Evolutionary conservation across 92 coral and sea anemone genomes (phyloP).

Genomic region (Siderastrea radians): DNA sequence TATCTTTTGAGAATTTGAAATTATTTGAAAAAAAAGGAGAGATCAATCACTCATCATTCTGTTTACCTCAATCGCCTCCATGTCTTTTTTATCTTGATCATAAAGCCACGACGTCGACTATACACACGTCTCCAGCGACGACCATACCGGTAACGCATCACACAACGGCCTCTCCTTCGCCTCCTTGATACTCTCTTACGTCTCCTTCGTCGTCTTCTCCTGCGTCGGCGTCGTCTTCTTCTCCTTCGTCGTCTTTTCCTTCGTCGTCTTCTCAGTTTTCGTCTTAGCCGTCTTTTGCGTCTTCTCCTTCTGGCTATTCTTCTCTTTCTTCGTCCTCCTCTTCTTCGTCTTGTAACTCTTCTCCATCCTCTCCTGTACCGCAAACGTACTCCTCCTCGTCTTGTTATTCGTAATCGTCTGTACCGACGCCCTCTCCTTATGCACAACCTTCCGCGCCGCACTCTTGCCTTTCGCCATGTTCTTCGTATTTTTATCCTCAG

Average conservation of each 20-base stretch:
- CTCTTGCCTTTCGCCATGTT: constrained; percentile 10
- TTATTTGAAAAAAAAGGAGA: neutral
- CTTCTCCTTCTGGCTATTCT: neutral
- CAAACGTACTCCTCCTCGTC: constrained; percentile 2
- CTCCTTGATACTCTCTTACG: constrained; percentile 1
- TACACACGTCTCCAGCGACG: constrained; percentile 16
- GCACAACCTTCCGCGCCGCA: constrained; percentile 14
- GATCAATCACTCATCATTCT: neutral
- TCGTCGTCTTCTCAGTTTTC: constrained; percentile 6
- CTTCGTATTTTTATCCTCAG: neutral
- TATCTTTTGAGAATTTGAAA: neutral
- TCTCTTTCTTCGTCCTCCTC: neutral
- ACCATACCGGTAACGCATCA: constrained; percentile 11
- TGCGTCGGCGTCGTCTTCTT: constrained; percentile 12
- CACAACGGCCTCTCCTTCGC: constrained; percentile 25
- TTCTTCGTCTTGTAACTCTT: neutral
- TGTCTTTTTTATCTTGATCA: constrained; percentile 2
- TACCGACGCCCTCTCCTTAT: constrained; percentile 13
- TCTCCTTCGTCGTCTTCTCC: constrained; percentile 6
- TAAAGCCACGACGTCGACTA: neutral
- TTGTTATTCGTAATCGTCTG: constrained; percentile 9
- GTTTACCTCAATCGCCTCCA: constrained; percentile 22
- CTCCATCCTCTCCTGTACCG: constrained; percentile 2
- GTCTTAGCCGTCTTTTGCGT: neutral
- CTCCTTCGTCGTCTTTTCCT: constrained; percentile 18